Evolutionary conservation across 64 coral and sea anemone genomes (phyloP).

Genomic region (Astreopora myriophthalma): DNA sequence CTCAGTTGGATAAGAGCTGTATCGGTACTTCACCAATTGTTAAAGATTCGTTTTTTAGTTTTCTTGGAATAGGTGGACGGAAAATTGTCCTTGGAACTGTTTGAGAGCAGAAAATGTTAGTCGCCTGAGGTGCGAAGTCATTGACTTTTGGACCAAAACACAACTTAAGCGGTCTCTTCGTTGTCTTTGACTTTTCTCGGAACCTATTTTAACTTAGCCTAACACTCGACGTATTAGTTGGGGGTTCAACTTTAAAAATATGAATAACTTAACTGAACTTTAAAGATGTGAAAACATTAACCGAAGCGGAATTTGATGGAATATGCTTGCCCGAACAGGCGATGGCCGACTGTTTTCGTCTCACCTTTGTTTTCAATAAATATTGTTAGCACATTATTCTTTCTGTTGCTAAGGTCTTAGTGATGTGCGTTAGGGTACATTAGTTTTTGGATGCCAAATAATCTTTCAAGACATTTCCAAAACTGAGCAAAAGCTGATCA

Average conservation of each 20-base stretch:
- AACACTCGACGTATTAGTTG: neutral
- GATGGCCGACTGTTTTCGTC: neutral
- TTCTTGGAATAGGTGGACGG: neutral
- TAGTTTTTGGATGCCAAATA: too few species aligned
- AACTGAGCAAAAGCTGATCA: too few species aligned
- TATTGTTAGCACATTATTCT: neutral
- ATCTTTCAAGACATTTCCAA: too few species aligned
- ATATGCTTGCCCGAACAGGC: neutral
- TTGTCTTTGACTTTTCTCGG: too few species aligned
- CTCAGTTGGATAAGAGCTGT: neutral
- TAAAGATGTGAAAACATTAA: neutral
- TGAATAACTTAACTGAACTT: too few species aligned
- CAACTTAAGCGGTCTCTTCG: too few species aligned
- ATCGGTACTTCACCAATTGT: slow-evolving; percentile 1
- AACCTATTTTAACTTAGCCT: neutral
- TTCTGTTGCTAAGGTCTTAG: neutral
- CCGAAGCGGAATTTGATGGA: neutral
- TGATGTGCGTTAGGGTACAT: too few species aligned
- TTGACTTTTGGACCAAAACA: too few species aligned
- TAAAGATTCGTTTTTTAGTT: neutral
- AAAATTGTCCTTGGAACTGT: neutral
- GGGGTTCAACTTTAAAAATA: neutral
- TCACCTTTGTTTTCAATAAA: neutral
- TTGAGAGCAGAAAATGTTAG: neutral
- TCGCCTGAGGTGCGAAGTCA: neutral